Evolutionary conservation across 2,113 vertebrate genomes (phyloP), one percentile per base, ranked within the genome.

Genomic region (Formicarius rufipectus): DNA sequence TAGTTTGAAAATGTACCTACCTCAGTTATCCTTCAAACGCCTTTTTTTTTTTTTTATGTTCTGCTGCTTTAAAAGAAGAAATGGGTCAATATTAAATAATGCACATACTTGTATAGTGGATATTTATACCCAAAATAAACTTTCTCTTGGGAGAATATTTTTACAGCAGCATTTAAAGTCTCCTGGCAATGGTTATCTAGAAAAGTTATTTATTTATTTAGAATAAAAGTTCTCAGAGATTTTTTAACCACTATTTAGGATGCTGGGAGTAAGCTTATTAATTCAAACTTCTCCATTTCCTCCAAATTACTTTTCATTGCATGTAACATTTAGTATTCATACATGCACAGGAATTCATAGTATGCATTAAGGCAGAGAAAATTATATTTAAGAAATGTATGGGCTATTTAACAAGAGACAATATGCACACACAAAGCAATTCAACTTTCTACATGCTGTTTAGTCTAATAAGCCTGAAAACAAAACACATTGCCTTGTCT

Each of bases 61-160:
- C 95, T 98, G 96, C 93, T 97, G 87, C 93, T 98, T 98, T 97
- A 97, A 96, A 95, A 96, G 67, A 95, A 96, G 91, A 97, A 98
- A 98, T 92, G 80, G 96, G 97, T 94, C 95, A 97, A 97, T 96
- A 97, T 92, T 67, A 97, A 97, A 98, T 96, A 98, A 96, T 91
- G 94, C 94, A 97, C 94, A 97, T 95, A 92, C 44, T 95, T 96
- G 68, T 53, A 89, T 67, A 96, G 91, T 93, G 86, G 91, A 95
- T 97, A 98, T 96, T 97, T 96, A 97, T 97, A 96, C 95, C 80
- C 33, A 94, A 95, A 97, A 97, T 96, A 96, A 97, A 96, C 86
- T 81, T 95, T 95, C 96, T 98, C 97, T 94, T 71, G 95, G 97
- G 97, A 98, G 94, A 92, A 73, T 97, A 90, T 96, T 97, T 96